Evolutionary conservation across 2,888 invertebrate genomes (phyloP).

Genomic region (Lydus trimaculatus): DNA sequence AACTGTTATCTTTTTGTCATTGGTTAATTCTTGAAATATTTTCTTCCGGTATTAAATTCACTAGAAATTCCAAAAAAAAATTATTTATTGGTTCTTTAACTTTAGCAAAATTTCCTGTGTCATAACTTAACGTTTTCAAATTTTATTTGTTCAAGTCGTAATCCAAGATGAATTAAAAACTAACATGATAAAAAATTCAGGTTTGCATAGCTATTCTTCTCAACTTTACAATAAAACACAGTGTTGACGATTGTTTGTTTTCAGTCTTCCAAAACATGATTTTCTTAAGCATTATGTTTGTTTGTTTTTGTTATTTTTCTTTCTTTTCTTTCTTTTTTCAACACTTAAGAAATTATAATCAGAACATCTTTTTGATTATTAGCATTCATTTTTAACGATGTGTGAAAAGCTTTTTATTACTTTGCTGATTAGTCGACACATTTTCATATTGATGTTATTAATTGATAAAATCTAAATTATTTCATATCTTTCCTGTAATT

Average conservation of each 20-base stretch:
- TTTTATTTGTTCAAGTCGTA: background rate
- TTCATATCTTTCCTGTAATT: background rate
- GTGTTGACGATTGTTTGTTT: constrained; percentile 1
- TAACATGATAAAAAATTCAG: background rate
- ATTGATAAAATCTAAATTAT: constrained; percentile 1
- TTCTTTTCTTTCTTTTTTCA: background rate
- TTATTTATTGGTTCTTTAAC: no score
- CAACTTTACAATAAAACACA: background rate
- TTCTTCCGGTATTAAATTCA: background rate
- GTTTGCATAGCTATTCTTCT: background rate
- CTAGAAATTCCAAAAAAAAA: background rate
- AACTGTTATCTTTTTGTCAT: background rate
- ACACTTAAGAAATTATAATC: background rate
- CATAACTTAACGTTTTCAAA: background rate
- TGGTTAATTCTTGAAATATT: background rate
- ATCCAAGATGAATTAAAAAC: background rate
- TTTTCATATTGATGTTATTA: background rate
- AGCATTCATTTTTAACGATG: background rate
- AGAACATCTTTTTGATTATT: background rate
- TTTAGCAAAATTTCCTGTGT: no score
- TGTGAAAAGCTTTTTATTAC: background rate
- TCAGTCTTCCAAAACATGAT: constrained; percentile 6
- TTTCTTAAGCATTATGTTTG: background rate
- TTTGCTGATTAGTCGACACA: constrained; percentile 3
- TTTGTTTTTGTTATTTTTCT: background rate